phyloP scores from a whole-genome alignment of 1,140 invertebrate species.

The Sminthurinus signatus region DNA sequence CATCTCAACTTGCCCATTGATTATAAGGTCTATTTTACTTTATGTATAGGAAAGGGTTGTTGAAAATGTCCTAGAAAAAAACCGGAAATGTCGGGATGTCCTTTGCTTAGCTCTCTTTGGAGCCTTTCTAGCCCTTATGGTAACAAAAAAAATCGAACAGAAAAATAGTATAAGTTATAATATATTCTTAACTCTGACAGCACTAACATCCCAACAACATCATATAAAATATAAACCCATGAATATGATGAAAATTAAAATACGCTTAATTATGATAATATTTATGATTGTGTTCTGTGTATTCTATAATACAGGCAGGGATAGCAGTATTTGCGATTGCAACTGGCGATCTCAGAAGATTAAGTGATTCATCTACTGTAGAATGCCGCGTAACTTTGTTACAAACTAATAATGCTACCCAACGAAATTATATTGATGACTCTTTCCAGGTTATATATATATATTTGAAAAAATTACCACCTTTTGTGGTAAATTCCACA shows the following conservation, averaged over 20 bases:
- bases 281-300: background rate
- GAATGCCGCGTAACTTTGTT: background rate
- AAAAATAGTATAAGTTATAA: background rate
- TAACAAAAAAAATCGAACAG: constrained; percentile 46
- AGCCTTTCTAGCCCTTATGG: constrained; percentile 51
- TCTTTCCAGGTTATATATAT: background rate
- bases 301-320: background rate
- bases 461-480: background rate
- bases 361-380: background rate
- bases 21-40: no score
- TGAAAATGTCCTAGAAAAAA: no score
- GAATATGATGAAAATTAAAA: background rate
- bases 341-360: background rate
- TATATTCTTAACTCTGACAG: background rate
- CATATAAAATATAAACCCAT: background rate
- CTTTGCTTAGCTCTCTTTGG: constrained; percentile 52
- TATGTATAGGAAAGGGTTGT: no score
- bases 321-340: background rate
- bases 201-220: background rate
- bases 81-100: constrained; percentile 54
- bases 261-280: background rate
- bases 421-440: background rate
- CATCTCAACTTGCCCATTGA: no score
- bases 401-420: background rate
- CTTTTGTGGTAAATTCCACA: background rate